Evolutionary conservation across 2,113 vertebrate species (phyloP).

Genomic region (Otis tarda): DNA sequence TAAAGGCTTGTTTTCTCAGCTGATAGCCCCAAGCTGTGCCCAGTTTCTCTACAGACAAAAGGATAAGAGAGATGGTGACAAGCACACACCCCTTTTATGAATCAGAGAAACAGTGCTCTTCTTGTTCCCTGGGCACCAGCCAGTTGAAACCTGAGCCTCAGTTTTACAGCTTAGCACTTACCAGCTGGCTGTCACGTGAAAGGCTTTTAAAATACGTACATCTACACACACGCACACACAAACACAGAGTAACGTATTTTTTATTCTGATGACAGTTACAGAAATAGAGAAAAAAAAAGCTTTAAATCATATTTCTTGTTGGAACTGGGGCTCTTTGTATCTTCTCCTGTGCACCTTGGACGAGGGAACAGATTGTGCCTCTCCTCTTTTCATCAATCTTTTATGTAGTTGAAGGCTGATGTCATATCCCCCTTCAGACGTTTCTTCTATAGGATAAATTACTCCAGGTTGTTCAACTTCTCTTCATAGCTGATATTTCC

Average conservation of each 20-base stretch:
- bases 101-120: slow-evolving; percentile 44
- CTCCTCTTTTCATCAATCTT: slow-evolving; percentile 61
- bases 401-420: slow-evolving; percentile 56
- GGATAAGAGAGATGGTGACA: slow-evolving; percentile 48
- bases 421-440: neutral
- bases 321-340: neutral
- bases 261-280: neutral
- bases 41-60: slow-evolving; percentile 31
- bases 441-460: slow-evolving; percentile 55
- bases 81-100: slow-evolving; percentile 45
- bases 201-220: slow-evolving; percentile 7
- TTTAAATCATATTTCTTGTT: neutral
- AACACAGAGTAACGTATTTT: neutral
- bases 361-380: slow-evolving; percentile 50
- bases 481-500: neutral
- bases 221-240: neutral
- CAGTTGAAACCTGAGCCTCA: slow-evolving; percentile 40
- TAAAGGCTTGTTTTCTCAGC: slow-evolving; percentile 35
- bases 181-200: slow-evolving; percentile 47
- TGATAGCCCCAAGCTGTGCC: slow-evolving; percentile 38
- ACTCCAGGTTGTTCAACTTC: slow-evolving; percentile 1
- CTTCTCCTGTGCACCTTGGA: slow-evolving; percentile 30
- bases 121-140: slow-evolving; percentile 52
- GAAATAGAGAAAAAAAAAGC: neutral
- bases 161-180: slow-evolving; percentile 49